Evolutionary conservation across 2,888 invertebrate genomes (phyloP).

Genomic region (Heteropelma amictum): DNA sequence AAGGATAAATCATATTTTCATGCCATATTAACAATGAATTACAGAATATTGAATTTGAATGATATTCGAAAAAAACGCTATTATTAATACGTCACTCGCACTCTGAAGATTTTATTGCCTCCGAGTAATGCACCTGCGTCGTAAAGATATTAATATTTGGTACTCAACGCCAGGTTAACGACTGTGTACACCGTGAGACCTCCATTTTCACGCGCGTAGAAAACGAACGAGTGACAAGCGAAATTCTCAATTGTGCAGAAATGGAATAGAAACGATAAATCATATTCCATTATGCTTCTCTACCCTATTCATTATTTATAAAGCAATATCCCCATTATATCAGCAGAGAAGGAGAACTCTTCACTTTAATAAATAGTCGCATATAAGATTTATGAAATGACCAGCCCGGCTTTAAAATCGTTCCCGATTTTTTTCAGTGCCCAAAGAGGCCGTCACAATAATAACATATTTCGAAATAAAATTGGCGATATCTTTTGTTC

Average conservation of each 20-base stretch:
- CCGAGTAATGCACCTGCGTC: conserved; percentile 1
- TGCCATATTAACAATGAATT: no score
- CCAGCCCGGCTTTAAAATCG: no score
- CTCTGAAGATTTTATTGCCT: conserved; percentile 13
- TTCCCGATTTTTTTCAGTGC: no score
- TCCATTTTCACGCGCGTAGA: neutral
- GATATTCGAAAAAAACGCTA: no score
- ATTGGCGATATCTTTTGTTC: no score
- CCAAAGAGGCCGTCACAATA: no score
- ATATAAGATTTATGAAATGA: neutral
- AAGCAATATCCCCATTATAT: conserved; percentile 62
- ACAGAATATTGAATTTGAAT: no score
- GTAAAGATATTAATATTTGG: no score
- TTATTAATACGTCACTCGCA: conserved; percentile 20
- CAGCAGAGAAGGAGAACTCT: conserved; percentile 33
- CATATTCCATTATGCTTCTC: conserved; percentile 67
- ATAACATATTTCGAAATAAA: no score
- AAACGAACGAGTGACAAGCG: conserved; percentile 11
- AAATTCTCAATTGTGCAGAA: conserved; percentile 63
- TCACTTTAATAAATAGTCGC: neutral
- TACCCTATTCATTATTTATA: conserved; percentile 68
- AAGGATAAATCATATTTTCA: no score
- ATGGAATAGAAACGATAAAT: conserved; percentile 65
- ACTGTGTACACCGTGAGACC: no score
- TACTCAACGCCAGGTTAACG: no score